Base-by-base conservation (phyloP, 2,797 vertebrate genomes). In the Knipowitschia caucasica region DNA sequence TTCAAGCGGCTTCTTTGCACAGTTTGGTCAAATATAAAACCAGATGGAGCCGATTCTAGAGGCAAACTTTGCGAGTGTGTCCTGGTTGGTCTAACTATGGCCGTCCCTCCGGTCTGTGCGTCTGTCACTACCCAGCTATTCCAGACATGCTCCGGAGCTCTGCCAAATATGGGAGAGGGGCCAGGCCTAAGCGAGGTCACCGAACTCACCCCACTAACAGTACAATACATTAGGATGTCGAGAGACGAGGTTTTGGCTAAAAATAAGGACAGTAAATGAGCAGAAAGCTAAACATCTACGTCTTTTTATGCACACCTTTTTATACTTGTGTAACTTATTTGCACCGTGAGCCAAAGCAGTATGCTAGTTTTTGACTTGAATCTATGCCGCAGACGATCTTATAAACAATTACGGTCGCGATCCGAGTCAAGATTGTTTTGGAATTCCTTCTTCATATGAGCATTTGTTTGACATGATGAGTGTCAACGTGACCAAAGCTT, bases 131-230 rank as follows among this genome's bases (percentile, higher is more conserved):
- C 67, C 77, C 66, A 71, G 75, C 71, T 84, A 89, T 90, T 90
- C 83, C 75, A 89, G 86, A 90, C 85, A 90, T 86, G 87, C 84
- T 86, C 75, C 67, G 66, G 67, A 80, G 85, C 88, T 75, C 80
- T 80, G 86, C 92, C 91, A 92, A 93, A 93, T 92, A 93, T 90
- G 92, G 91, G 66, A 85, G 60, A 72, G 64, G 65, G 77, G 69
- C 77, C 58, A 87, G 86, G 86, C 91, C 89, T 82, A 86, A 75
- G 75, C 79, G 71, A 67, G 54, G 67, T 67, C 61, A 56, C 71
- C 51, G 62, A 67, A 64, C 67, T 59, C 11, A 24, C 55, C 52
- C 63, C 64, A 53, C 45, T 55, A n/a, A 73, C 68, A 70, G 71
- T 67, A 73, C 54, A 36, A 54, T 49, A 61, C 62, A 9, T 5